Percentiles rank a stretch among this genome's conserved stretches.
Conservation (phyloP, 1,140 invertebrate genomes). For the Pogonognathellus flavescens region DNA sequence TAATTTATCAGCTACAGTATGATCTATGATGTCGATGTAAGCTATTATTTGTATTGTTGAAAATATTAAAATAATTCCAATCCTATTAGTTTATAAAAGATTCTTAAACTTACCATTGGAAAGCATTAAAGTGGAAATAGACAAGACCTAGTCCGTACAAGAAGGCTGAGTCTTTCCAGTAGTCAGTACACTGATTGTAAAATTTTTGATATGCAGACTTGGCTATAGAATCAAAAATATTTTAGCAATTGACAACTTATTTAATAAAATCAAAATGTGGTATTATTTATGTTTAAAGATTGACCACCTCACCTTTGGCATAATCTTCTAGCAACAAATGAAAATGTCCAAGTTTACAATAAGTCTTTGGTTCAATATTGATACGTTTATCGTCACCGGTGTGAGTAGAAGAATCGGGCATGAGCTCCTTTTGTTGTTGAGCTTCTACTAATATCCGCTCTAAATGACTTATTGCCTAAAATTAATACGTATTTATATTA, state of each 20-base stretch:
- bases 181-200: conserved; percentile 77
- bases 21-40: too few species aligned
- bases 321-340: conserved; percentile 92
- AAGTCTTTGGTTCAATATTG: conserved; percentile 87
- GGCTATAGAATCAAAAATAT: conserved; percentile 76
- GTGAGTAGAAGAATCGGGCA: conserved; percentile 71
- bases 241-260: not conserved
- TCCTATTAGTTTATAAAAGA: too few species aligned
- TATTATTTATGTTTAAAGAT: too few species aligned
- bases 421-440: conserved; percentile 72
- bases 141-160: conserved; percentile 94
- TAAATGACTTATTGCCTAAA: conserved; percentile 83
- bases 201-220: conserved; percentile 96
- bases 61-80: too few species aligned
- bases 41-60: too few species aligned
- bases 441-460: conserved; percentile 86
- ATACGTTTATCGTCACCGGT: conserved; percentile 67
- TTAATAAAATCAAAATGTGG: not conserved
- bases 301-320: conserved; percentile 88
- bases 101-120: conserved; percentile 86
- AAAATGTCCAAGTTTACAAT: conserved; percentile 94
- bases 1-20: too few species aligned
- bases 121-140: conserved; percentile 96
- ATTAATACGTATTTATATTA: not conserved
- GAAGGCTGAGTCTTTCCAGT: conserved; percentile 92